A percentile compares a stretch with the other conserved stretches of the same genome.
These are phyloP conservation scores for Sander lucioperca DNA, from an alignment of 2,113 vertebrate genomes.

Conservation along the genomic window DNA sequence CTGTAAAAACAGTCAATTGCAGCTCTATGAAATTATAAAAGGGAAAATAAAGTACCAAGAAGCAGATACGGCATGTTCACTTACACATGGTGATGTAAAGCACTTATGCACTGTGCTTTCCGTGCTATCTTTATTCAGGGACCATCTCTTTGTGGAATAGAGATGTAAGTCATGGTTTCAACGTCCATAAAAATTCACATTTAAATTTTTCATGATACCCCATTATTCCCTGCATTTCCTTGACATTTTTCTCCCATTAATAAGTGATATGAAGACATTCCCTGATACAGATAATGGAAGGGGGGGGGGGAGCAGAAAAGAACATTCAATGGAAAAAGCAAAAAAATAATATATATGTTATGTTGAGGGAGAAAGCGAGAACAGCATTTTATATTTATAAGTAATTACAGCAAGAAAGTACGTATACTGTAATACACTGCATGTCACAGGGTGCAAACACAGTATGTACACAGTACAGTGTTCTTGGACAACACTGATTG, in stretches of 20 bases:
- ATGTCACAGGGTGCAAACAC: neutral
- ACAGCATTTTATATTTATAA: conserved; percentile 5
- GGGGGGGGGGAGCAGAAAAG: neutral
- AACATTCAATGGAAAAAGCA: neutral
- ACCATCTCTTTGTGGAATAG: neutral
- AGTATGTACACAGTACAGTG: neutral
- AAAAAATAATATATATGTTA: neutral
- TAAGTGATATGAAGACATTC: conserved; percentile 42
- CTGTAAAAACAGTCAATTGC: neutral
- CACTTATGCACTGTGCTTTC: neutral
- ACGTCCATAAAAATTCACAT: neutral
- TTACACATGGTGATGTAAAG: neutral
- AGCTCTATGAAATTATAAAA: neutral
- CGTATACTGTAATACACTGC: too few relatives aligned
- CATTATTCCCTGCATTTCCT: conserved; percentile 18
- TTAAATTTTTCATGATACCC: conserved; percentile 44
- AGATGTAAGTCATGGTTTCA: conserved; percentile 11
- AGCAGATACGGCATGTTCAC: neutral
- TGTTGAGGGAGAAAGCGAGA: neutral
- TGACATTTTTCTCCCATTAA: conserved; percentile 50
- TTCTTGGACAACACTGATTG: neutral
- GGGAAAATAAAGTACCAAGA: neutral
- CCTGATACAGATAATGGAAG: neutral
- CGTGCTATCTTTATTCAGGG: conserved; percentile 8
- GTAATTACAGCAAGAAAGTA: neutral